These are phyloP conservation scores for Sebastolobus alascanus DNA, from an alignment of 2,797 vertebrate species.

Conservation along the genomic window DNA sequence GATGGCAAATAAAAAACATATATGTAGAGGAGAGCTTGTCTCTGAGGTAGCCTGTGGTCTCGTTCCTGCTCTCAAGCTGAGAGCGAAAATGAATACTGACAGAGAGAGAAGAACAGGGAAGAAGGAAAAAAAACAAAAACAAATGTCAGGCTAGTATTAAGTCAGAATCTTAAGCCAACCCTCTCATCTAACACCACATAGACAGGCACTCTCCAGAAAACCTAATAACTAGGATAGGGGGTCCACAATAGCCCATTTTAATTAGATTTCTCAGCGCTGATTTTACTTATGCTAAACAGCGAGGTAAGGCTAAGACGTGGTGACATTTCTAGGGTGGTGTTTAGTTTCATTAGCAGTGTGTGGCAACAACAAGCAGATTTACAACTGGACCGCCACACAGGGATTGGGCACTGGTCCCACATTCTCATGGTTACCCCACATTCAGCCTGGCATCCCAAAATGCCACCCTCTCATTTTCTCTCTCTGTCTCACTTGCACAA, in stretches of 20 bases:
- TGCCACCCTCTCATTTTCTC: conserved; percentile 43
- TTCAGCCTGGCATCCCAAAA: conserved; percentile 65
- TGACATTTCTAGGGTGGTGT: conserved; percentile 56
- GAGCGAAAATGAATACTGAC: conserved; percentile 74
- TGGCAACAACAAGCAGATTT: conserved; percentile 74
- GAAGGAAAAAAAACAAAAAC: conserved; percentile 28
- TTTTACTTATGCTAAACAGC: conserved; percentile 69
- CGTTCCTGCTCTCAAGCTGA: conserved; percentile 64
- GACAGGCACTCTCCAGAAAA: conserved; percentile 60
- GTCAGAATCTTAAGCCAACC: conserved; percentile 63
- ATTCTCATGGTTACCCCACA: conserved; percentile 74
- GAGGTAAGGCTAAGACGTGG: conserved; percentile 51
- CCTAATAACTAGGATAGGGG: conserved; percentile 53
- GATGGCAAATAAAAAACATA: conserved; percentile 44
- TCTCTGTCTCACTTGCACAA: conserved; percentile 32
- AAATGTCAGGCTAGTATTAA: conserved; percentile 71
- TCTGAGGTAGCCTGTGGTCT: conserved; percentile 66
- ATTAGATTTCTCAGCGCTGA: conserved; percentile 67
- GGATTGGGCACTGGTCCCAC: conserved; percentile 69
- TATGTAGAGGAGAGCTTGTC: conserved; percentile 60
- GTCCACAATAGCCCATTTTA: conserved; percentile 68
- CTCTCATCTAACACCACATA: conserved; percentile 55
- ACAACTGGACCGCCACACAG: conserved; percentile 67
- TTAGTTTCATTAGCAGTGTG: conserved; percentile 70
- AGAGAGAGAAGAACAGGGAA: conserved; percentile 51